Evolutionary conservation across 1,140 invertebrate genomes (phyloP).

Genomic region (Drosophila repleta): DNA sequence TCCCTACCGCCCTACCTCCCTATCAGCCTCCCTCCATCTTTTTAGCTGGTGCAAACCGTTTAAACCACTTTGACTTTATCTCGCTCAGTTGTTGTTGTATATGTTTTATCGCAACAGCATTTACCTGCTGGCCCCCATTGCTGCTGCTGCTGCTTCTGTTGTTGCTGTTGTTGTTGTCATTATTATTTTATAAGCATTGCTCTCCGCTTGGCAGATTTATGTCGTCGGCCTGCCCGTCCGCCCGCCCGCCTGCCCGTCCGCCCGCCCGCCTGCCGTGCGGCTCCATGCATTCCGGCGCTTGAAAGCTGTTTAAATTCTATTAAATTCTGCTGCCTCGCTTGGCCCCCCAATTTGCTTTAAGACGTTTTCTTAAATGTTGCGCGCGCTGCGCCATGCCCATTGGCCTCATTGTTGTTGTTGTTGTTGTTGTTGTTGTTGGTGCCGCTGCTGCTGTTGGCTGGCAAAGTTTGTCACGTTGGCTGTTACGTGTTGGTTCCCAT

Average conservation of each 20-base stretch:
- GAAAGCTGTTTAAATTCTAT: constrained; percentile 77
- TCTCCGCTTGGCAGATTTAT: constrained; percentile 69
- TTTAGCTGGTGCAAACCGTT: constrained; percentile 4
- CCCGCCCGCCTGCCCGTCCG: constrained; percentile 31
- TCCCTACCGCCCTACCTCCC: no score
- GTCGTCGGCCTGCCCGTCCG: constrained; percentile 39
- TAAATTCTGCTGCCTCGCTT: constrained; percentile 56
- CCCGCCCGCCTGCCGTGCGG: constrained; percentile 20
- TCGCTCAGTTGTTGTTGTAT: constrained; percentile 35
- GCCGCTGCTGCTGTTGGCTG: constrained; percentile 9
- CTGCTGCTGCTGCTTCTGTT: constrained; percentile 3
- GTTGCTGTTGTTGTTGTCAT: constrained; percentile 23
- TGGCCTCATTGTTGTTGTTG: constrained; percentile 7
- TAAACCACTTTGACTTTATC: constrained; percentile 78
- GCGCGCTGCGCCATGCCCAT: constrained; percentile 1
- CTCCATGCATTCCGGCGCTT: constrained; percentile 32
- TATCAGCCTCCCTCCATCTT: not conserved
- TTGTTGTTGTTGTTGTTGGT: constrained; percentile 17
- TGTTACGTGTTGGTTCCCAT: constrained; percentile 51
- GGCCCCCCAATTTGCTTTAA: constrained; percentile 44
- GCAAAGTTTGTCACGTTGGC: constrained; percentile 66
- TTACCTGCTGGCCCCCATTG: constrained; percentile 46
- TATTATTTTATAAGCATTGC: constrained; percentile 70
- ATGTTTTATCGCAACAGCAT: constrained; percentile 72
- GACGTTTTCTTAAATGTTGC: constrained; percentile 21